Percentiles rank a stretch among this genome's conserved stretches.
Evolutionary conservation across 2,888 invertebrate species (phyloP).

Genomic region (Luperina testacea): DNA sequence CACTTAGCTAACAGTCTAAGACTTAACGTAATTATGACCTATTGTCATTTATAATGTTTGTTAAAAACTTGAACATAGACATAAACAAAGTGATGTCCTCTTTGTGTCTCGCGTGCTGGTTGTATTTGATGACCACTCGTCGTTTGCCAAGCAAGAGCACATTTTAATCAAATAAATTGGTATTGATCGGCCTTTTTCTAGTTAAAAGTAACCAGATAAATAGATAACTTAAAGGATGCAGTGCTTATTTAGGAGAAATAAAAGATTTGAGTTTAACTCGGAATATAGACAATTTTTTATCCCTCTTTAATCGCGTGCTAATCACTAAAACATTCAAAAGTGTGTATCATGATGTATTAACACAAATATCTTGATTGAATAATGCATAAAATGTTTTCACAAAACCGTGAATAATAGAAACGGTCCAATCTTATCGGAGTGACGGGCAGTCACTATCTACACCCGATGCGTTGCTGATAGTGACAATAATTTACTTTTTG

Average conservation of each 20-base stretch:
- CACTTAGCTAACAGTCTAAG: neutral
- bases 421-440: conserved; percentile 45
- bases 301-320: conserved; percentile 21
- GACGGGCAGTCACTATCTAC: conserved; percentile 42
- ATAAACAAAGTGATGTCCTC: neutral
- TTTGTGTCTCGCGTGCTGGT: neutral
- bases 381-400: conserved; percentile 53
- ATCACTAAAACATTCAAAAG: conserved; percentile 25
- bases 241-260: neutral
- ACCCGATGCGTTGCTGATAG: conserved; percentile 46
- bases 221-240: neutral
- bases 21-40: neutral
- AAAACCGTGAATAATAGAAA: conserved; percentile 52
- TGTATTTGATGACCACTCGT: neutral
- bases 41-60: neutral
- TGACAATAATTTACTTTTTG: conserved; percentile 50
- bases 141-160: neutral
- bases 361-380: conserved; percentile 45
- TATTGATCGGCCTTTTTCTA: neutral
- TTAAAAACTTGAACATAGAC: neutral
- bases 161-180: neutral
- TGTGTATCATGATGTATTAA: conserved; percentile 39
- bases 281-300: neutral
- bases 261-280: neutral
- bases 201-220: neutral